Conservation (phyloP, 2,797 vertebrate species). For the Octomys mimax region DNA sequence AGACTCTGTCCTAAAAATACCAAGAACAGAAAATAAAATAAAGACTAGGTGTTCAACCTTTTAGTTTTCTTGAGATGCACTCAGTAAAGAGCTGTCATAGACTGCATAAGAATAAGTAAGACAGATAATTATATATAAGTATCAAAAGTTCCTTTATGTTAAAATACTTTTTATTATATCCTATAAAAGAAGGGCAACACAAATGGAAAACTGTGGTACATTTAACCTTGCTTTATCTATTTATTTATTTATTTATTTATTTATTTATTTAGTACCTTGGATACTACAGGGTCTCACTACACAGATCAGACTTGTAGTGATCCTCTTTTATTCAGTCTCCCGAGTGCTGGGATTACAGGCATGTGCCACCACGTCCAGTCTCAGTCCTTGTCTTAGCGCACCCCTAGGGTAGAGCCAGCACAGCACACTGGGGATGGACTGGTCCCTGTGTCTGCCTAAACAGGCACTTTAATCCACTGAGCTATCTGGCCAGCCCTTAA, state of each 20-base stretch:
- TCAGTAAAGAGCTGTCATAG: not conserved
- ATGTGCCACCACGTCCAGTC: too few relatives aligned
- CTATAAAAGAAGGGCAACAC: not conserved
- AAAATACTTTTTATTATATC: not conserved
- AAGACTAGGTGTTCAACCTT: not conserved
- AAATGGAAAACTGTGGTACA: not conserved
- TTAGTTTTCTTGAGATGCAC: not conserved
- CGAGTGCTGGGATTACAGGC: too few relatives aligned
- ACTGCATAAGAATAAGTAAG: not conserved
- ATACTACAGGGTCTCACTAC: too few relatives aligned
- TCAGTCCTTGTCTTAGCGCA: too few relatives aligned
- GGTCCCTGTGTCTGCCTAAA: too few relatives aligned
- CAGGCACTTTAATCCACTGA: too few relatives aligned
- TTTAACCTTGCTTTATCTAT: not conserved
- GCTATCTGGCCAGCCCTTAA: not conserved
- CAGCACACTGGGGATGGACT: too few relatives aligned
- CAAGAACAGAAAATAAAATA: not conserved
- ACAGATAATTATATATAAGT: not conserved
- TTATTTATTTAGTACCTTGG: too few relatives aligned
- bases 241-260: too few relatives aligned
- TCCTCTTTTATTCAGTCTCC: too few relatives aligned
- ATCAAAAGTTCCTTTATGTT: not conserved
- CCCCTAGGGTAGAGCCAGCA: too few relatives aligned
- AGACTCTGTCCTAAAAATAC: not conserved
- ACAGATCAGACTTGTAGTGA: too few relatives aligned